Conservation (phyloP, 2,888 invertebrate species). For the Ennomos erosarius region DNA sequence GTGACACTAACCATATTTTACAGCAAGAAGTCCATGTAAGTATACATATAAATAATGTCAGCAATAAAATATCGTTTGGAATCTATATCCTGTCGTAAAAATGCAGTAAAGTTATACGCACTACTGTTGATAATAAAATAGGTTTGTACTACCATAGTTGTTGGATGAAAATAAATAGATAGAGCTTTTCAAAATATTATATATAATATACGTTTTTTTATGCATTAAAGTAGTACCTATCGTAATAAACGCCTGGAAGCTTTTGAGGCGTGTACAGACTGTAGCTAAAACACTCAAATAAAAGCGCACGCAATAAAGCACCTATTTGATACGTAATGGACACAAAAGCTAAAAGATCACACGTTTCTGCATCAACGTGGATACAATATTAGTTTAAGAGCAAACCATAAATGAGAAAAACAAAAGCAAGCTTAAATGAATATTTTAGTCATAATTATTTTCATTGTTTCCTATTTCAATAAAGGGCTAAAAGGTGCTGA, state of each 20-base stretch:
- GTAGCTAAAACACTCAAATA: no score
- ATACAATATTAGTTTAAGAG: no score
- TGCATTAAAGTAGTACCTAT: no score
- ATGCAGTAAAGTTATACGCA: constrained; percentile 31
- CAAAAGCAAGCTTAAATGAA: background rate
- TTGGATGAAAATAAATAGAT: background rate
- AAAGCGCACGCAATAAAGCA: no score
- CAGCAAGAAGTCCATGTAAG: constrained; percentile 21
- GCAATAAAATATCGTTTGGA: constrained; percentile 37
- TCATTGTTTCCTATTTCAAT: constrained; percentile 22
- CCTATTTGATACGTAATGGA: no score
- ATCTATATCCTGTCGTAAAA: constrained; percentile 40
- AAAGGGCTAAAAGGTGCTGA: constrained; percentile 23
- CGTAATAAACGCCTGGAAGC: no score
- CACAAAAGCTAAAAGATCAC: no score
- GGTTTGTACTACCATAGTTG: constrained; percentile 14
- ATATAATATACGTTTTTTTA: no score
- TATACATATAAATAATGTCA: constrained; percentile 30
- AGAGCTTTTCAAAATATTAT: no score
- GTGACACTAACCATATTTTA: constrained; percentile 13
- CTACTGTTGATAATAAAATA: constrained; percentile 34
- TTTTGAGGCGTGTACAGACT: no score
- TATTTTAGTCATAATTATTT: background rate
- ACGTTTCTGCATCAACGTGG: no score
- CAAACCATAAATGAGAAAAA: no score